These are phyloP conservation scores for Lerista edwardsae DNA, from an alignment of 2,797 vertebrate genomes.

Conservation along the genomic window DNA sequence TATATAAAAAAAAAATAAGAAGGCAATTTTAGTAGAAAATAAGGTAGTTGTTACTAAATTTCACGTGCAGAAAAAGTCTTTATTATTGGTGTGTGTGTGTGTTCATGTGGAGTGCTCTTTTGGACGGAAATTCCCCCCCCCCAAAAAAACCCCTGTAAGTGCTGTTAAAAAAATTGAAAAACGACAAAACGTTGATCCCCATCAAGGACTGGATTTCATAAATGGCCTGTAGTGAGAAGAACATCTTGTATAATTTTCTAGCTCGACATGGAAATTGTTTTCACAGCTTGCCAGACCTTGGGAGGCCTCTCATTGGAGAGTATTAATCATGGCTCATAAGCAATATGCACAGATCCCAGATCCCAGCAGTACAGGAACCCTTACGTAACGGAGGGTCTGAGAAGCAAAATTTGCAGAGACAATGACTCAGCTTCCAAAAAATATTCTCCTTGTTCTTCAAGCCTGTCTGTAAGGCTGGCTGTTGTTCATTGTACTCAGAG, in stretches of 20 bases:
- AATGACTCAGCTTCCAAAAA: conserved; percentile 29
- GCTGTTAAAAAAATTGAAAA: background rate
- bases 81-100: background rate
- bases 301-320: conserved; percentile 47
- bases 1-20: too few relatives aligned
- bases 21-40: too few relatives aligned
- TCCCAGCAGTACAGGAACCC: background rate
- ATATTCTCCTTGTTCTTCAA: conserved; percentile 5
- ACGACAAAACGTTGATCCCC: background rate
- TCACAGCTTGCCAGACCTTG: conserved; percentile 58
- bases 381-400: conserved; percentile 51
- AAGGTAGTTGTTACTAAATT: background rate
- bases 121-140: background rate
- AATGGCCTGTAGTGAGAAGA: conserved; percentile 50
- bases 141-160: background rate
- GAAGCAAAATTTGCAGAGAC: conserved; percentile 58
- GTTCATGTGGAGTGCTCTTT: background rate
- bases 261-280: conserved; percentile 63
- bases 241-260: conserved; percentile 52
- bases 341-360: conserved; percentile 35
- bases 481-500: background rate
- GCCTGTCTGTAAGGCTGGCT: background rate
- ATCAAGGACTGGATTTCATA: conserved; percentile 41
- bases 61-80: background rate
- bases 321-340: conserved; percentile 64